These are phyloP conservation scores for Hemiscyllium ocellatum DNA, from an alignment of 2,113 vertebrate species.

Conservation along the genomic window DNA sequence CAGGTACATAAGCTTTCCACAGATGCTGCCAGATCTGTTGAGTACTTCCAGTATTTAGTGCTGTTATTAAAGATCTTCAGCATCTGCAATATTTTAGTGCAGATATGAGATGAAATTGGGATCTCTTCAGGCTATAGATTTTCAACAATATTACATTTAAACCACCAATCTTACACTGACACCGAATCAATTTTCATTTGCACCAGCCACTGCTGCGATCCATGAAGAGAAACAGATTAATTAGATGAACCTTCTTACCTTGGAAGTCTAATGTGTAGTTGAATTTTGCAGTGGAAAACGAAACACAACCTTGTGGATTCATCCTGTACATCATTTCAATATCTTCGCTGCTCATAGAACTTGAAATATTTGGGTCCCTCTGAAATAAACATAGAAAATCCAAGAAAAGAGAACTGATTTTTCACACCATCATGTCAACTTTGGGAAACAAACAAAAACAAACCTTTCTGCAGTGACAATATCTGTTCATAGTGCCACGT, in stretches of 20 bases:
- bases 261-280: conserved; percentile 85
- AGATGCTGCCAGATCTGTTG: not conserved
- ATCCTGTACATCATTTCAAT: conserved; percentile 82
- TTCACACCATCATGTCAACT: not conserved
- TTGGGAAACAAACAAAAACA: not conserved
- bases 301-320: conserved; percentile 76
- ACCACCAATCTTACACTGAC: not conserved
- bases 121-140: not conserved
- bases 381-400: conserved; percentile 51
- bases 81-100: not conserved
- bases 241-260: conserved; percentile 53
- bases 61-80: not conserved
- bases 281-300: conserved; percentile 87
- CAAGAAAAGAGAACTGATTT: conserved; percentile 1
- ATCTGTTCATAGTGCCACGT: not conserved
- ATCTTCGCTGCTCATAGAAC: conserved; percentile 85
- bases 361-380: conserved; percentile 77
- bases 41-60: not conserved
- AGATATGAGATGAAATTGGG: not conserved
- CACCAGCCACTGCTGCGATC: not conserved
- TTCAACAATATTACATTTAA: not conserved
- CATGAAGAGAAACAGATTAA: conserved; percentile 39
- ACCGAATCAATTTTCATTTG: not conserved
- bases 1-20: not conserved
- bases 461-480: not conserved